Percentiles rank a stretch among this genome's conserved stretches.
Conservation (phyloP, 2,888 invertebrate species). For the Stenurella melanura region DNA sequence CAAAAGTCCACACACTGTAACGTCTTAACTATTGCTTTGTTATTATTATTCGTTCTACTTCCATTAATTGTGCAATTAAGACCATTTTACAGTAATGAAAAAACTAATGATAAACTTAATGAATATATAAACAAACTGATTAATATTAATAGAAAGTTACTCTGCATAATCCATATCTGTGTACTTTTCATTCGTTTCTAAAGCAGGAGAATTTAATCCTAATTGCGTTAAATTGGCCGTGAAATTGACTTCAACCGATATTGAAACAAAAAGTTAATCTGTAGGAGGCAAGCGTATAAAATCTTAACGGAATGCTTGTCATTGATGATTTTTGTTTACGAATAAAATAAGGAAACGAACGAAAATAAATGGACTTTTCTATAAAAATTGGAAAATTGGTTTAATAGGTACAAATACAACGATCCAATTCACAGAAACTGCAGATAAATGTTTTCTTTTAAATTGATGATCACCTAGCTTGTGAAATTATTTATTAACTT, state of each 20-base stretch:
- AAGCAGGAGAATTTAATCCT: slow-evolving; percentile 25
- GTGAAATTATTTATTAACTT: too few species aligned
- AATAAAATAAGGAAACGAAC: background rate
- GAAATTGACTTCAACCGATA: slow-evolving; percentile 38
- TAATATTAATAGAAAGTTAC: background rate
- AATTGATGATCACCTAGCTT: too few species aligned
- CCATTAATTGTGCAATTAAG: background rate
- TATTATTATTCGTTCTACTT: background rate
- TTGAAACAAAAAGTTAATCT: slow-evolving; percentile 31
- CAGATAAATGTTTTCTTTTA: too few species aligned
- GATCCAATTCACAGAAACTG: too few species aligned
- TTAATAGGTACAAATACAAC: too few species aligned
- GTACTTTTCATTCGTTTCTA: slow-evolving; percentile 5
- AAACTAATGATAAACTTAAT: background rate
- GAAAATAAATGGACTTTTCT: too few species aligned
- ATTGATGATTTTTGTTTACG: background rate
- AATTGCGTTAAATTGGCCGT: slow-evolving; percentile 46
- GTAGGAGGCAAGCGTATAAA: background rate
- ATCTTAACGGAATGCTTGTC: background rate
- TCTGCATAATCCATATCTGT: background rate
- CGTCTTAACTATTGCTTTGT: too few species aligned
- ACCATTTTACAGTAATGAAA: background rate
- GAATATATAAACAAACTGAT: background rate
- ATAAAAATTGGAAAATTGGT: too few species aligned
- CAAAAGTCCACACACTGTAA: too few species aligned